Base-by-base conservation (phyloP, 2,113 vertebrate genomes). In the Bothrops jararaca region DNA sequence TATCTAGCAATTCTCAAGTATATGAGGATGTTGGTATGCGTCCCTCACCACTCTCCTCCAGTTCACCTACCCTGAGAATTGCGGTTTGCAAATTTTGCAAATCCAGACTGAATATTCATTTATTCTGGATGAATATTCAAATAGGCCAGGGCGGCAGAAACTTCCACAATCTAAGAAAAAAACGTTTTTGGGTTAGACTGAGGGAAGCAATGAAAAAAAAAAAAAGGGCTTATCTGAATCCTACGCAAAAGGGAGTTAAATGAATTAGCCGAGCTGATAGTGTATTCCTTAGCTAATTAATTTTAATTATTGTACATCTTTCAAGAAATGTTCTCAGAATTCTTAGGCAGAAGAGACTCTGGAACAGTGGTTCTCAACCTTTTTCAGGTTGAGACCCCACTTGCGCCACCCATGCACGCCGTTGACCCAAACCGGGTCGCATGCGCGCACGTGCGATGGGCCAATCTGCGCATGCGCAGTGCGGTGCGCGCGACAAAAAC, bases 21-120 rank as follows among this genome's bases (percentile, higher is more conserved):
- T 52, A 91, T 64, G 54, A 29, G 58, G 60, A 45, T 64, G 53
- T 60, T 91, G 91, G 42, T 60, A 29, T 91, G 54, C 86, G 45
- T n/a, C n/a, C 13, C 7, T 11, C n/a, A 12, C 57, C 3, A 74
- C 29, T 54, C 7, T 64, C 86, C 20, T 88, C 52, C 24, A 53
- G 58, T 26, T 42, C 39, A 13, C 86, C 50, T 89, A 20, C 10
- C 86, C 91, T 4, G 39, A 69, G 86, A 92, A 92, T 45, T 89
- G 91, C 58, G 54, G 48, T 54, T 92, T 88, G 54, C 58, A 56
- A 74, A 88, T 48, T 89, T 24, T 92, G 23, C 86, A 69, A n/a
- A n/a, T 88, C 34, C n/a, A n/a, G 18, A 22, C 50, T 88, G 91
- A 92, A 92, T 92, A 92, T 92, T 92, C 86, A 92, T 92, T 74